Percentiles rank a stretch among this genome's conserved stretches.
Evolutionary conservation across 2,888 invertebrate species (phyloP).

Genomic region (Acanthosoma haemorrhoidale): DNA sequence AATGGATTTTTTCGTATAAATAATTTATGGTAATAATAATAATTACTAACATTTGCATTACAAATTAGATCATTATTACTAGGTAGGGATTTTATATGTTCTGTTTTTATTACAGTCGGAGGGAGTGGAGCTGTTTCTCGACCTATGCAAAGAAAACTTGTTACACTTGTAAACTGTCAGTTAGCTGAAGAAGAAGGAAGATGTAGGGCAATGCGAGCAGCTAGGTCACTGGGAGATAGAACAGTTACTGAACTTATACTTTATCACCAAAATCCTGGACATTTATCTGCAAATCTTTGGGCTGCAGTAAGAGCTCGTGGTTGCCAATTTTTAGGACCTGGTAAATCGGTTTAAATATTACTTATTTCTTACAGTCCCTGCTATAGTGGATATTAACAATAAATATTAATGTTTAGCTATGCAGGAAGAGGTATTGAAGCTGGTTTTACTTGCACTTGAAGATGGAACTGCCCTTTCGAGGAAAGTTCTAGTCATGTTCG

Average conservation of each 20-base stretch:
- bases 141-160: constrained; percentile 93
- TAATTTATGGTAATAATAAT: neutral
- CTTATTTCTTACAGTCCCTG: neutral
- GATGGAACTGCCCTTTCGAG: constrained; percentile 91
- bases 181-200: constrained; percentile 83
- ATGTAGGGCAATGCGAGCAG: constrained; percentile 71
- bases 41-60: neutral
- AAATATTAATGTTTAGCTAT: constrained; percentile 59
- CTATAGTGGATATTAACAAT: neutral
- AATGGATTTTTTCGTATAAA: neutral
- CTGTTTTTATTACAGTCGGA: neutral
- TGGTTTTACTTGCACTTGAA: constrained; percentile 88
- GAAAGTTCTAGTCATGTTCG: constrained; percentile 96
- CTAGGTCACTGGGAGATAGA: constrained; percentile 88
- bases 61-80: neutral
- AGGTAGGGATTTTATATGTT: neutral
- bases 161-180: constrained; percentile 88
- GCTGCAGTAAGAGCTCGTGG: constrained; percentile 93
- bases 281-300: constrained; percentile 90
- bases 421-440: constrained; percentile 96
- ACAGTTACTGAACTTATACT: constrained; percentile 89
- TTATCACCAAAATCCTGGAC: constrained; percentile 94
- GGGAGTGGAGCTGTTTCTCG: constrained; percentile 59
- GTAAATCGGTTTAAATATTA: constrained; percentile 45
- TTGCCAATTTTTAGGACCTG: constrained; percentile 95